Percentiles rank a stretch among this genome's conserved stretches.
Evolutionary conservation across 1,140 invertebrate species (phyloP).

Genomic region (Trissolcus basalis): DNA sequence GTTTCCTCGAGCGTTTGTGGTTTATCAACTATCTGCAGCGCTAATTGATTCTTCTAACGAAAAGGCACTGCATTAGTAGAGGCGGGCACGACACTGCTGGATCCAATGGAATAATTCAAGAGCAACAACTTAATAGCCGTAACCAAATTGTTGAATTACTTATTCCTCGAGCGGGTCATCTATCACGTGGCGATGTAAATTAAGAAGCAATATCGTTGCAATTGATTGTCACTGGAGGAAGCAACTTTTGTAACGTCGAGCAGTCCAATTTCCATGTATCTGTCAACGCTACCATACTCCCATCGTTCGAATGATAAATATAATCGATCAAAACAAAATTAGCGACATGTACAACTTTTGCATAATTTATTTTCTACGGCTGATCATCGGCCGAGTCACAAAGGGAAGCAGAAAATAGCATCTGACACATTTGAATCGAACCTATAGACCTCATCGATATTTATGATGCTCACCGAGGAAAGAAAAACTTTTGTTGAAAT

Average conservation of each 20-base stretch:
- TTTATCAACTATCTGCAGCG: constrained; percentile 49
- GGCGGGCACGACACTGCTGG: constrained; percentile 25
- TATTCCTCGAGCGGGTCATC: constrained; percentile 34
- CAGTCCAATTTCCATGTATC: neutral
- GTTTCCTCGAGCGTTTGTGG: constrained; percentile 51
- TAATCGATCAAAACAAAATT: constrained; percentile 28
- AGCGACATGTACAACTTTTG: constrained; percentile 15
- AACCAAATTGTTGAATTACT: constrained; percentile 33
- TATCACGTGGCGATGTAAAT: constrained; percentile 16
- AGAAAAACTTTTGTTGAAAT: constrained; percentile 16
- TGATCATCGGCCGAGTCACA: neutral
- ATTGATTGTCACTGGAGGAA: neutral
- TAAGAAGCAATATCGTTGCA: constrained; percentile 7
- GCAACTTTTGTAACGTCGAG: no score
- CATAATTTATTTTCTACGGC: constrained; percentile 28
- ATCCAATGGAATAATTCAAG: constrained; percentile 29
- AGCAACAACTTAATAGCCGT: constrained; percentile 41
- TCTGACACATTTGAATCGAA: constrained; percentile 13
- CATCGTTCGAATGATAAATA: constrained; percentile 17
- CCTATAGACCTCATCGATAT: constrained; percentile 21
- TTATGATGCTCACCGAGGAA: neutral
- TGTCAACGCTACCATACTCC: constrained; percentile 7
- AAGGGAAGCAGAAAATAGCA: constrained; percentile 1
- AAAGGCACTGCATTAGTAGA: constrained; percentile 42
- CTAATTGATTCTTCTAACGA: constrained; percentile 55